A percentile compares a stretch with the other conserved stretches of the same genome.
phyloP scores from a whole-genome alignment of 2,888 invertebrate genomes.

The Trypoxylon attenuatum region DNA sequence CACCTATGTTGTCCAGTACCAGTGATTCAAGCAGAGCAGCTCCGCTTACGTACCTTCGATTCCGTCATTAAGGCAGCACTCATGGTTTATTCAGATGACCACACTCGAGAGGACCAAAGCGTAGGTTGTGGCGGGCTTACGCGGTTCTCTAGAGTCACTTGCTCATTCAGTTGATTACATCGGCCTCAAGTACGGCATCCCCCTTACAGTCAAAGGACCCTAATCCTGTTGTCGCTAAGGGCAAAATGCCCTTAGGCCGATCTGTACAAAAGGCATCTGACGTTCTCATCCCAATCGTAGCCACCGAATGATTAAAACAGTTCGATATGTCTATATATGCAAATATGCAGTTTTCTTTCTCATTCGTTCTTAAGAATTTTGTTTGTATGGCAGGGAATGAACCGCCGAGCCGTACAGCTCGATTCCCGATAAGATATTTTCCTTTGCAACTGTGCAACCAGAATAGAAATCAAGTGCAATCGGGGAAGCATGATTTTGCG shows the following conservation, averaged over 20 bases:
- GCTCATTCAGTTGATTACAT: slow-evolving; percentile 69
- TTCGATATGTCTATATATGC: no score
- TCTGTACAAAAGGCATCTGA: no score
- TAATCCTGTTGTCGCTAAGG: slow-evolving; percentile 43
- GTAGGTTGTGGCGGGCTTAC: slow-evolving; percentile 44
- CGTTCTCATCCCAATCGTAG: no score
- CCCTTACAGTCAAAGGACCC: slow-evolving; percentile 41
- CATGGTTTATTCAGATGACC: slow-evolving; percentile 70
- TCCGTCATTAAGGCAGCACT: slow-evolving; percentile 65
- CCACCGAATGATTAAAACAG: no score
- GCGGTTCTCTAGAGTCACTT: slow-evolving; percentile 64
- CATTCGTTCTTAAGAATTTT: no score
- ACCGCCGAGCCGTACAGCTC: no score
- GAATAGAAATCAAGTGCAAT: no score
- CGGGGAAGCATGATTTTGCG: no score
- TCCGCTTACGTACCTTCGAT: slow-evolving; percentile 61
- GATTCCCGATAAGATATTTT: no score
- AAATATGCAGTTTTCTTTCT: no score
- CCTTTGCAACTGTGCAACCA: no score
- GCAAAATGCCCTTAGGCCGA: slow-evolving; percentile 38
- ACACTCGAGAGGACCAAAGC: slow-evolving; percentile 48
- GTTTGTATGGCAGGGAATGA: no score
- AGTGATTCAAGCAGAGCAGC: slow-evolving; percentile 46
- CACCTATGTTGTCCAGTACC: slow-evolving; percentile 32
- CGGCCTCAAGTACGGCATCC: slow-evolving; percentile 50